These are phyloP conservation scores for Pseudocheirus occidentalis DNA, from an alignment of 2,797 vertebrate genomes.

Conservation along the genomic window DNA sequence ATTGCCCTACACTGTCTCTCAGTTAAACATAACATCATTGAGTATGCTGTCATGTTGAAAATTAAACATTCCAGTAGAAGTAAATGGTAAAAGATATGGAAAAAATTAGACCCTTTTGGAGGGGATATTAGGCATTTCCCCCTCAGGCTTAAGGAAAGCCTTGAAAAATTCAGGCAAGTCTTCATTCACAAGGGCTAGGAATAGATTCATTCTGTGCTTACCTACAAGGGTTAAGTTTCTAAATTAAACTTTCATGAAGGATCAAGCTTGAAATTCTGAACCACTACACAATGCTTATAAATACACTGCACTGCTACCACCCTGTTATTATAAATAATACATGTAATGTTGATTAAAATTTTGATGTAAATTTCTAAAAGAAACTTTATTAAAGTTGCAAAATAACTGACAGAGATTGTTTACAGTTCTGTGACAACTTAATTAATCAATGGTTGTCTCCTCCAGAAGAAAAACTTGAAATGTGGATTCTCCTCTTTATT, in stretches of 20 bases:
- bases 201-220: conserved; percentile 71
- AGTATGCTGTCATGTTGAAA: conserved; percentile 26
- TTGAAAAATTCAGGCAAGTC: conserved; percentile 45
- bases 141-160: background rate
- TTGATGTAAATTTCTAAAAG: conserved; percentile 83
- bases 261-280: conserved; percentile 83
- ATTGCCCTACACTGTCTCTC: background rate
- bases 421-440: conserved; percentile 81
- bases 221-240: conserved; percentile 79
- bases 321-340: conserved; percentile 83
- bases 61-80: conserved; percentile 57
- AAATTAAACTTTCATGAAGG: conserved; percentile 84
- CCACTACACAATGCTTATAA: conserved; percentile 81
- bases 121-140: conserved; percentile 54
- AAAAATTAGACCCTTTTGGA: conserved; percentile 46
- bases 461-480: conserved; percentile 74
- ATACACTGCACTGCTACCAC: conserved; percentile 78
- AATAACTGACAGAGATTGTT: conserved; percentile 82
- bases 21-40: conserved; percentile 12
- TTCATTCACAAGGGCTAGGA: conserved; percentile 66
- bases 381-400: conserved; percentile 85
- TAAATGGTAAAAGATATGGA: conserved; percentile 56
- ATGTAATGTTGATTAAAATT: conserved; percentile 84
- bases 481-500: conserved; percentile 75
- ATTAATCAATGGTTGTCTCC: conserved; percentile 79